Evolutionary conservation across 2,888 invertebrate genomes (phyloP), one percentile per base, ranked within the genome.

Genomic region (Lypha dubia): DNA sequence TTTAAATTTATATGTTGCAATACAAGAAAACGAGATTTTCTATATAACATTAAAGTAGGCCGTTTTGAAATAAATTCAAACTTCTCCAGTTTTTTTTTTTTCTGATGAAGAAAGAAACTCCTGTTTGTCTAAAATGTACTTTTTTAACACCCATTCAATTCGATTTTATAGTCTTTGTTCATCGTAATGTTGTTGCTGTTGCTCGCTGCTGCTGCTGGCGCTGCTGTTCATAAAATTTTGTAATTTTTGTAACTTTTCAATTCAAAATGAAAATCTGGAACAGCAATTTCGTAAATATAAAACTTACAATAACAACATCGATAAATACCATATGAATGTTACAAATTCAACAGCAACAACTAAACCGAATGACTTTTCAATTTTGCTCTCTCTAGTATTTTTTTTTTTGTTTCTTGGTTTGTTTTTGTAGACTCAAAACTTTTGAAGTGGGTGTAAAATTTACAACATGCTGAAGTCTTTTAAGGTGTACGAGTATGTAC

Each of bases 401-500:
- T 73, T 11, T 51, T 13, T 32, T 0, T 75, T 51, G 8, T 32
- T 0, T 75, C 41, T 68, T n/a, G n/a, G n/a, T n/a, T n/a, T n/a
- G n/a, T 13, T 24, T 11, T 8, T 0, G 20, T 20, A 3, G 51
- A 56, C 58, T 28, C 60, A 60, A 70, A 73, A 41, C 51, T 62
- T 75, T 79, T 70, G n/a, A 75, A 82, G 82, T 82, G 79, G 82
- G 85, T 82, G 82, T 75, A 79, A 82, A 58, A 79, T 82, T 85
- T 85, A 79, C 75, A 85, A 85, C 75, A 79, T 85, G 35, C n/a
- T n/a, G 15, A 70, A 46, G 67, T 71, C 24, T 46, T 53, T 49
- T 11, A 4, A 58, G 38, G 46, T 74, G n/a, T n/a, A n/a, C n/a
- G n/a, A n/a, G n/a, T 56, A 15, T 58, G 22, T 46, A 56, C 22